Percentiles rank a stretch among this genome's conserved stretches.
phyloP scores from a whole-genome alignment of 2,888 invertebrate species.

The Pyrrhia umbra region DNA sequence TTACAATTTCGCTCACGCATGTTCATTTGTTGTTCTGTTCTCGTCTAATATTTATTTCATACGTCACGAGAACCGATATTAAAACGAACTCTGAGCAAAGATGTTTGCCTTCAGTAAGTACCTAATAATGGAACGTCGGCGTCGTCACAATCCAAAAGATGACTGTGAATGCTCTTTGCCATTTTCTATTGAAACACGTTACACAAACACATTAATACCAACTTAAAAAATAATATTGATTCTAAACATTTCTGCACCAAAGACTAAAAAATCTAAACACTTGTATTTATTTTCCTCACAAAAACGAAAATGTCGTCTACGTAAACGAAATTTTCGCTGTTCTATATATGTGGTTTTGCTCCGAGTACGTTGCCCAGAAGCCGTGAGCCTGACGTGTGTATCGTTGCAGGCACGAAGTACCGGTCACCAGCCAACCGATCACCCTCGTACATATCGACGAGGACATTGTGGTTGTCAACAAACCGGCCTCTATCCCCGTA shows the following conservation, averaged over 20 bases:
- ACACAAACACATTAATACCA: slow-evolving; percentile 12
- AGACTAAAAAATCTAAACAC: slow-evolving; percentile 19
- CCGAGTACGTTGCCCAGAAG: slow-evolving; percentile 68
- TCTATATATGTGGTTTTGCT: slow-evolving; percentile 64
- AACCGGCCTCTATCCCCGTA: slow-evolving; percentile 99
- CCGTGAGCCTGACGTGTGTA: slow-evolving; percentile 86
- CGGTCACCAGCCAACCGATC: slow-evolving; percentile 98
- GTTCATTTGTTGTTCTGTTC: slow-evolving; percentile 85
- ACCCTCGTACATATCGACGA: slow-evolving; percentile 99
- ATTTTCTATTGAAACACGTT: slow-evolving; percentile 4
- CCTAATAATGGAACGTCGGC: neutral
- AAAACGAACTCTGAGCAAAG: slow-evolving; percentile 77
- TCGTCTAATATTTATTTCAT: slow-evolving; percentile 78
- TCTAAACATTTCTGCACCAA: slow-evolving; percentile 3
- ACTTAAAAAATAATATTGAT: slow-evolving; percentile 22
- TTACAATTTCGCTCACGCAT: slow-evolving; percentile 77
- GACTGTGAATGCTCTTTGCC: neutral
- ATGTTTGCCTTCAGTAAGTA: slow-evolving; percentile 15
- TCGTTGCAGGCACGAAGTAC: slow-evolving; percentile 98
- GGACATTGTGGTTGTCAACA: slow-evolving; percentile 99
- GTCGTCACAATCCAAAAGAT: slow-evolving; percentile 3
- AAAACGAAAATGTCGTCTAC: slow-evolving; percentile 28
- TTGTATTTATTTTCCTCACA: slow-evolving; percentile 17
- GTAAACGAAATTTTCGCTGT: slow-evolving; percentile 32
- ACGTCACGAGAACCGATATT: slow-evolving; percentile 75